Evolutionary conservation across 2,113 vertebrate species (phyloP).

Genomic region (Candoia aspera): DNA sequence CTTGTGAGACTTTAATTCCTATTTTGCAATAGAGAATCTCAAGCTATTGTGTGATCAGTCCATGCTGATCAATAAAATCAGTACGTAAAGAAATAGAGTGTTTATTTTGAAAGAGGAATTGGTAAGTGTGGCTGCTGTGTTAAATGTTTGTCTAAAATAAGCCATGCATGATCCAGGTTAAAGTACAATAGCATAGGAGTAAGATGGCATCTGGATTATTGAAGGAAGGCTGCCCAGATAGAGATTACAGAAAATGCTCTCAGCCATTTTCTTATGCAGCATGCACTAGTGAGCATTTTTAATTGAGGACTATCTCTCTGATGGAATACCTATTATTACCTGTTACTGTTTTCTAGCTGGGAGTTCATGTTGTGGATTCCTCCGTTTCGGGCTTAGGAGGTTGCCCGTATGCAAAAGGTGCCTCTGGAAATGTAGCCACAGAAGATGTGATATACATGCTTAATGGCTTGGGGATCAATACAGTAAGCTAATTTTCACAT

Average conservation of each 20-base stretch:
- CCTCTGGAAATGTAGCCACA: constrained; percentile 94
- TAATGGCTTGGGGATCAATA: constrained; percentile 89
- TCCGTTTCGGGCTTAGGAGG: constrained; percentile 92
- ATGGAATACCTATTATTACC: constrained; percentile 46
- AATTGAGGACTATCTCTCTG: constrained; percentile 35
- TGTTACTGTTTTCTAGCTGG: constrained; percentile 85
- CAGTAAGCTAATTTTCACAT: constrained; percentile 78
- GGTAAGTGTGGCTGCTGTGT: background rate
- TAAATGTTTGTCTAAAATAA: background rate
- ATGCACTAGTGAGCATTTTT: background rate
- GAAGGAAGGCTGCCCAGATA: background rate
- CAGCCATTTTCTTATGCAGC: background rate
- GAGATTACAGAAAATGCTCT: background rate
- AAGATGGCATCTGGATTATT: background rate
- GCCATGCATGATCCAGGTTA: background rate
- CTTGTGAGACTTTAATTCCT: background rate
- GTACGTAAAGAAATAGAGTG: background rate
- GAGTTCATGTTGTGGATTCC: constrained; percentile 89
- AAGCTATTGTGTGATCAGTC: background rate
- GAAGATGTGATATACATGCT: constrained; percentile 96
- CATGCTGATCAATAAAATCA: background rate
- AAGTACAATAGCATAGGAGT: background rate
- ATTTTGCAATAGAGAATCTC: background rate
- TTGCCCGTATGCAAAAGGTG: constrained; percentile 91
- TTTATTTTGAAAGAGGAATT: background rate